Evolutionary conservation across 2,888 invertebrate species (phyloP).

Genomic region (Linnaemya vulpina): DNA sequence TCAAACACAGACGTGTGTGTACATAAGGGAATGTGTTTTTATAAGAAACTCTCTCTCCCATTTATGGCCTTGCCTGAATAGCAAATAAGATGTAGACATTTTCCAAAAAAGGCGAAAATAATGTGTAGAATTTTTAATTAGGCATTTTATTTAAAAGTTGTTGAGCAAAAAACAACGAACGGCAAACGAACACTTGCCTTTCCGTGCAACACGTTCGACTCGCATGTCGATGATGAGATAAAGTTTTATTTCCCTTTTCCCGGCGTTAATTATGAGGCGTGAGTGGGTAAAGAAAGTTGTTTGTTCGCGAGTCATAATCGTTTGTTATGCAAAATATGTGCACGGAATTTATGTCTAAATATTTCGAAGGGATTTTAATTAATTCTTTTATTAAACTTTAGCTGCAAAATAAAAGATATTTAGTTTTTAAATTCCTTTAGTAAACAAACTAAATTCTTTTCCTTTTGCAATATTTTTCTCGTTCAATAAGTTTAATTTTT

Average conservation of each 20-base stretch:
- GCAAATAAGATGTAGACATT: conserved; percentile 75
- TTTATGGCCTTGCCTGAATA: neutral
- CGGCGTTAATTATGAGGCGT: conserved; percentile 38
- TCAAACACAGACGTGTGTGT: neutral
- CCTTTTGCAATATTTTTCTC: conserved; percentile 20
- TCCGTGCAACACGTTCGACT: conserved; percentile 3
- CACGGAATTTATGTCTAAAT: conserved; percentile 73
- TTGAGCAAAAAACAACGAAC: conserved; percentile 49
- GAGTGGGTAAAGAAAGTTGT: conserved; percentile 3
- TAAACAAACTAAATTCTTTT: neutral
- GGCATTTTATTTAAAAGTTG: conserved; percentile 74
- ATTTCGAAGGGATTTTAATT: conserved; percentile 77
- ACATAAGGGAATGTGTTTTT: neutral
- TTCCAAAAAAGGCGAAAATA: conserved; percentile 77
- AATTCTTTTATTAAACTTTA: conserved; percentile 71
- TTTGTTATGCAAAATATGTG: conserved; percentile 74
- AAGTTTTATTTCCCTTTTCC: conserved; percentile 51
- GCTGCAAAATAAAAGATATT: neutral
- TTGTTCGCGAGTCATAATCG: conserved; percentile 63
- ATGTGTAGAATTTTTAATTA: conserved; percentile 77
- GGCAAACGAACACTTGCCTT: conserved; percentile 1
- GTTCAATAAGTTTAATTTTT: conserved; percentile 70
- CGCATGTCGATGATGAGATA: conserved; percentile 41
- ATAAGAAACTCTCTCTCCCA: conserved; percentile 4
- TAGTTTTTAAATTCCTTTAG: conserved; percentile 28